Percentiles rank a stretch among this genome's conserved stretches.
These are phyloP conservation scores for Cotesia chilonis DNA, from an alignment of 1,140 invertebrate species.

Conservation along the genomic window DNA sequence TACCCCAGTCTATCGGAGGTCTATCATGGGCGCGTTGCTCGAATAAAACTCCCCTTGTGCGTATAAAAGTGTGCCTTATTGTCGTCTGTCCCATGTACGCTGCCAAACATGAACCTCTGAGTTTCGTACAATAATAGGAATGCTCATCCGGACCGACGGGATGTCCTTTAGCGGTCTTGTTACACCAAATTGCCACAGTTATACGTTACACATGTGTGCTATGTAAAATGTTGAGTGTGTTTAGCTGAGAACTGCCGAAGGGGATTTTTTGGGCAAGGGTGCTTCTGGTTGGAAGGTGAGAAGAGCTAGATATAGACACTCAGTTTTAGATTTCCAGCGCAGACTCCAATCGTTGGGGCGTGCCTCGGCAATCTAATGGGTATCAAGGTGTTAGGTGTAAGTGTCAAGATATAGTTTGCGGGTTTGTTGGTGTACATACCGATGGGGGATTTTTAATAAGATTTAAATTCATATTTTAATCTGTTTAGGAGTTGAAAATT, in stretches of 20 bases:
- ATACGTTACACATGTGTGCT: not conserved
- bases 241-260: not conserved
- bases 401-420: no score
- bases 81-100: no score
- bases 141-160: constrained; percentile 20
- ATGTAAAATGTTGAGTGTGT: not conserved
- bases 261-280: not conserved
- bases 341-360: constrained; percentile 35
- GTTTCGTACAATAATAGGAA: constrained; percentile 6
- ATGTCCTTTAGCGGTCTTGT: constrained; percentile 39
- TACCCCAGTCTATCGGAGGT: not conserved
- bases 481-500: not conserved
- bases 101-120: constrained; percentile 6
- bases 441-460: no score
- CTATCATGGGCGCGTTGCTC: not conserved
- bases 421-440: no score
- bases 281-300: not conserved
- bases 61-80: not conserved
- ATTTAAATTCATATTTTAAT: constrained; percentile 10
- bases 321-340: constrained; percentile 17
- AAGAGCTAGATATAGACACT: not conserved
- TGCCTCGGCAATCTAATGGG: constrained; percentile 32
- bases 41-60: not conserved
- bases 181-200: constrained; percentile 34
- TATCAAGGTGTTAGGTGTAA: constrained; percentile 24